Conservation (phyloP, 2,797 vertebrate genomes). For the Austrolebias charrua region DNA sequence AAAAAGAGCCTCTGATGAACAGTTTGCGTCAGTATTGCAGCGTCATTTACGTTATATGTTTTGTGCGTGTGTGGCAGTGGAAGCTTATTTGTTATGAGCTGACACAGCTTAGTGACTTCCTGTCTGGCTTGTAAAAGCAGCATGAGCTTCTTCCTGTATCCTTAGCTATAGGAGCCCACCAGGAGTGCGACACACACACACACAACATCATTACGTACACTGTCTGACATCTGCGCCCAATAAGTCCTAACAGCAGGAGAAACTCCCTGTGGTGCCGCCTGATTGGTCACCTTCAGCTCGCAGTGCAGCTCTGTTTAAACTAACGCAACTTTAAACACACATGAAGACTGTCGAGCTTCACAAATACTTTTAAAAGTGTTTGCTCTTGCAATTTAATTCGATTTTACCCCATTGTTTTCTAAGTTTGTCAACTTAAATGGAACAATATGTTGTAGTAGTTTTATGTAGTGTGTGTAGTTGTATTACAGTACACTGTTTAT, state of each 20-base stretch:
- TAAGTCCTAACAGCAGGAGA: slow-evolving; percentile 31
- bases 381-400: too few relatives aligned
- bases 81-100: slow-evolving; percentile 49
- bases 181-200: slow-evolving; percentile 24
- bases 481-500: too few relatives aligned
- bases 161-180: slow-evolving; percentile 56
- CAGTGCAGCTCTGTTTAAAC: slow-evolving; percentile 29
- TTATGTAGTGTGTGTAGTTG: too few relatives aligned
- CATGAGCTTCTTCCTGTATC: slow-evolving; percentile 57
- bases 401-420: too few relatives aligned
- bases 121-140: slow-evolving; percentile 67
- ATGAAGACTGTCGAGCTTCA: background rate
- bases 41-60: slow-evolving; percentile 27
- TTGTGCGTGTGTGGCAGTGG: slow-evolving; percentile 19
- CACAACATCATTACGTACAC: slow-evolving; percentile 12
- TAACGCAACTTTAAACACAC: slow-evolving; percentile 16
- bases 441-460: too few relatives aligned
- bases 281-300: slow-evolving; percentile 18
- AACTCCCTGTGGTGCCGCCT: slow-evolving; percentile 1
- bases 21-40: slow-evolving; percentile 25
- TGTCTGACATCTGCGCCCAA: slow-evolving; percentile 47
- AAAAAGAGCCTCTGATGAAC: slow-evolving; percentile 43
- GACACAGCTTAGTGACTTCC: slow-evolving; percentile 61
- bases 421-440: too few relatives aligned
- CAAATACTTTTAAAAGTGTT: too few relatives aligned